Evolutionary conservation across 2,888 invertebrate genomes (phyloP).

Genomic region (Agrochola lychnidis): DNA sequence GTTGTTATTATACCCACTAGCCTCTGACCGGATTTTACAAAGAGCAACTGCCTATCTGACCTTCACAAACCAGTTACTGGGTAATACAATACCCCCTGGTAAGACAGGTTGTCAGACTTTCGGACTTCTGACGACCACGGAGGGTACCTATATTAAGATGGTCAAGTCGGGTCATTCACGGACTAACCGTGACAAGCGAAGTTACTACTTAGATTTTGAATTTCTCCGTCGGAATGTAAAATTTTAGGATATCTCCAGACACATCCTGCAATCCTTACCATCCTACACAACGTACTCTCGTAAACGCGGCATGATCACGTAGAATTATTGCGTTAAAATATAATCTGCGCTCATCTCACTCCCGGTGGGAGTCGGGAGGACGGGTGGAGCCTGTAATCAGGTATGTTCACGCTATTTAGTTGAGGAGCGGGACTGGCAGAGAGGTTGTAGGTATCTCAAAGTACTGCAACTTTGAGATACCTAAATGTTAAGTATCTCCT

Average conservation of each 20-base stretch:
- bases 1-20: too few relatives aligned
- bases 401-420: slow-evolving; percentile 37
- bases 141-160: too few relatives aligned
- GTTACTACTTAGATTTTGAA: too few relatives aligned
- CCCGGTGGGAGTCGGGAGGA: slow-evolving; percentile 14
- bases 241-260: slow-evolving; percentile 48
- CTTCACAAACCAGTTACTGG: too few relatives aligned
- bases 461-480: neutral
- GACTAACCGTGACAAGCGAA: too few relatives aligned
- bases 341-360: slow-evolving; percentile 76
- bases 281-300: slow-evolving; percentile 71
- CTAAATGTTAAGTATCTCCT: neutral
- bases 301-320: slow-evolving; percentile 89
- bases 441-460: neutral
- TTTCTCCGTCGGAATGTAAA: too few relatives aligned
- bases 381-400: slow-evolving; percentile 19
- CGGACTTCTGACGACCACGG: too few relatives aligned
- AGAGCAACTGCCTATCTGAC: too few relatives aligned
- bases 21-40: too few relatives aligned
- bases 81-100: too few relatives aligned
- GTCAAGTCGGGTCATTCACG: too few relatives aligned
- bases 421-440: neutral
- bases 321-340: slow-evolving; percentile 89
- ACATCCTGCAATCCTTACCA: slow-evolving; percentile 25
- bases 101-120: too few relatives aligned